Evolutionary conservation across 2,113 vertebrate species (phyloP), one percentile per base, ranked within the genome.

Genomic region (Podilymbus podiceps): DNA sequence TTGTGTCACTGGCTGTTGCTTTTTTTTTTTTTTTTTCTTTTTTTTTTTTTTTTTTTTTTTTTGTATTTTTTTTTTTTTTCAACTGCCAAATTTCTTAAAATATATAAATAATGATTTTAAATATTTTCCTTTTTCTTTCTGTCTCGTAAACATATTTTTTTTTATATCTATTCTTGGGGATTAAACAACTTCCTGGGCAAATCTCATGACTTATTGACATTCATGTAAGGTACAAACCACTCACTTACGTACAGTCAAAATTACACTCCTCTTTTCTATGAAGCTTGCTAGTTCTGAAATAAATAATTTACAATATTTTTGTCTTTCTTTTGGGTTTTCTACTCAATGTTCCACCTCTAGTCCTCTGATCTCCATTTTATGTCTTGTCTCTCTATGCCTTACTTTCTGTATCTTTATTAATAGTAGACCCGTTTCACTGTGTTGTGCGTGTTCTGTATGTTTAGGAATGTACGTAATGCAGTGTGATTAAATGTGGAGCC

Each of bases 381-480:
- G 1, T 81, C 30, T 60, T 63, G 3, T 58, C 35, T 83, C 7
- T 56, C 20, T 66, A 30, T 30, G 63, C 20, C 5, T 42, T 20
- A 31, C 24, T 56, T 84, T 80, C 25, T 53, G 18, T 63, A 14
- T 47, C 58, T 56, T 68, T 77, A 52, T 77, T 85, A 75, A n/a
- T 52, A 23, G 12, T 53, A 55, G 15, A 74, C 23, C 15, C 69
- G 5, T 88, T 86, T 73, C 15, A 50, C 24, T 0, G 0, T 62
- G 19, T 56, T 66, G 16, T 66, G 7, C 28, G 40, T 42, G 18
- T 74, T 85, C 18, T 46, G 3, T 84, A 4, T 90, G 30, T 71
- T 84, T 38, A 63, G 14, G 5, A 81, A 47, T n/a, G 16, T 83
- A 10, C 31, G 52, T 71, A 56, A 8, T 87, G 18, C 8, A 35